Base-by-base conservation (phyloP, 2,113 vertebrate genomes). In the Psammodynastes pulverulentus region DNA sequence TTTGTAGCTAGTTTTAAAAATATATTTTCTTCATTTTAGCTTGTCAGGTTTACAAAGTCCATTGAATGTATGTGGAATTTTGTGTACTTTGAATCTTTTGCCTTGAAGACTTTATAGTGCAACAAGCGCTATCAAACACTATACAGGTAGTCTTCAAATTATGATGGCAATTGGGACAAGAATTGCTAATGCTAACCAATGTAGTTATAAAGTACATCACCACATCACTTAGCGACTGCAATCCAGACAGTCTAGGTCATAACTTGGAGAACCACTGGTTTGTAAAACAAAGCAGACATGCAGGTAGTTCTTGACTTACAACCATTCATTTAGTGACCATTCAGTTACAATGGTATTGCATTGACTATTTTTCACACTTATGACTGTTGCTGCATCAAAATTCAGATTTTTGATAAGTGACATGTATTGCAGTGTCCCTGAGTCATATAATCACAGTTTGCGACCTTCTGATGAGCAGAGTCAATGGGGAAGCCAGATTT, bases 31-130 rank as follows among this genome's bases (percentile, higher is more conserved):
- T 95, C 95, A 92, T 95, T 94, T 94, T 89, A 84, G 49, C 45
- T 94, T 96, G 97, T 95, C 94, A 95, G 95, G 91, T 95, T 97
- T 95, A 95, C 97, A 95, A 97, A 95, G 89, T 92, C 90, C 92
- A 97, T 94, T 93, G 91, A 91, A 91, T 46, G 24, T 91, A 34
- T 96, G 94, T 94, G 92, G 87, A 96, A 90, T 95, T 93, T 96
- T 92, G 93, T 91, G 4, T 92, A 89, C 94, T 93, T 95, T 95
- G 95, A 62, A 92, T 89, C 72, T 95, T 87, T 94, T 96, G 93
- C 93, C 94, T 96, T 95, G 94, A 94, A 96, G 95, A 94, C 92
- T 95, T 95, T 92, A 95, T 58, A 56, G 21, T 46, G 48, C 5
- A 0, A 85, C 88, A 91, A 93, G 89, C 10, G 53, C 51, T 91